Evolutionary conservation across 2,113 vertebrate species (phyloP), one percentile per base, ranked within the genome.

Genomic region (Cervus canadensis): DNA sequence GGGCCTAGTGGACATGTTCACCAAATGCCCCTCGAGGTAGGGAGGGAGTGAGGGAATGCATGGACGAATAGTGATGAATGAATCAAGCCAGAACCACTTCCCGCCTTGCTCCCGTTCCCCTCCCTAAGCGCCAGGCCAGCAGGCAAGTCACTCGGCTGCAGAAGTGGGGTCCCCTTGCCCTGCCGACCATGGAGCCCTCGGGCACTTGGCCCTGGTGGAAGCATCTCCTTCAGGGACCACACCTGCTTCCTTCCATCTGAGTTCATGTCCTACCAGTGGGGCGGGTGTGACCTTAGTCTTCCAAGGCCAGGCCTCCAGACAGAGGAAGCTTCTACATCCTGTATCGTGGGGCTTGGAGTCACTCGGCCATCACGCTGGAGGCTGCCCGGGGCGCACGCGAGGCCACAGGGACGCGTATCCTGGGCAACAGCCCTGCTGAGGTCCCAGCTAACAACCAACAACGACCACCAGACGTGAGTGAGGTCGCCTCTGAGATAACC

Each of bases 401-500:
- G 84, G 71, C 71, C 48, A 5, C 14, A 2, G 0, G 15, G 74
- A 67, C 0, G 26, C 2, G 2, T 2, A 28, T 19, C 17, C 87
- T 33, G 4, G 87, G 40, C 1, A 1, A 25, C 21, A 52, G 15
- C 15, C 28, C 26, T 30, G 28, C 76, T 79, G 28, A 48, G 45
- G 45, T 79, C 76, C 45, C 15, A 50, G 76, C 45, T 50, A 45
- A 79, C 76, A 30, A 26, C 78, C 13, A 12, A 17, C n/a, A 62
- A 1, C 1, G 6, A 13, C n/a, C 52, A 36, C n/a, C n/a, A 2
- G 67, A 11, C 0, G 0, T 7, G 28, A 33, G 82, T 1, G 48
- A 84, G 43, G 36, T 1, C 3, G 1, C 11, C 52, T 54, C 4
- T 14, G 64, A 60, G 64, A 5, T 0, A 3, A 43, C 50, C 1